Evolutionary conservation across 2,797 vertebrate genomes (phyloP).

Genomic region (Tinamus major): DNA sequence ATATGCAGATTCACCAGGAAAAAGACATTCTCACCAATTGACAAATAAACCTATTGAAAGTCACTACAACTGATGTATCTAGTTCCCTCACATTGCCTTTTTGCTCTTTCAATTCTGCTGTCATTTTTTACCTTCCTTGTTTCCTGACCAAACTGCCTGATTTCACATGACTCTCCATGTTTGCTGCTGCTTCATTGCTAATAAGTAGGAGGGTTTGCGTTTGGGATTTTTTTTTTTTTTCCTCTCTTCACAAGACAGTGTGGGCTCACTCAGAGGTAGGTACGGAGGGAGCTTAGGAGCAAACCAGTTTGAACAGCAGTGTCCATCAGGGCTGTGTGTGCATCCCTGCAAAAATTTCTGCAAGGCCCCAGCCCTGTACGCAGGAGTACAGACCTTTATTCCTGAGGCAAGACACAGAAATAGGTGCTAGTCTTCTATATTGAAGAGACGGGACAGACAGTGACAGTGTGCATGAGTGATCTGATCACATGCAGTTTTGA

Average conservation of each 20-base stretch:
- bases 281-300: background rate
- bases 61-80: background rate
- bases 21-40: background rate
- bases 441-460: accelerated
- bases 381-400: background rate
- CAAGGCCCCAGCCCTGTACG: background rate
- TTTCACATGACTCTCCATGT: background rate
- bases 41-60: background rate
- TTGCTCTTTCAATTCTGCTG: background rate
- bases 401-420: accelerated
- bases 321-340: background rate
- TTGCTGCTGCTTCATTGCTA: background rate
- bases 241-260: too few species aligned
- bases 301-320: background rate
- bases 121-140: background rate
- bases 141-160: background rate
- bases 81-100: background rate
- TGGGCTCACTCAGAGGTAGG: background rate
- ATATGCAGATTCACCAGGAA: background rate
- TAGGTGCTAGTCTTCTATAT: background rate
- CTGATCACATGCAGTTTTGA: background rate
- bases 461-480: background rate
- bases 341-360: background rate
- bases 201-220: background rate
- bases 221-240: too few species aligned